A percentile compares a stretch with the other conserved stretches of the same genome.
Conservation (phyloP, 1,140 invertebrate species). For the Drosophila pseudoananassae region DNA sequence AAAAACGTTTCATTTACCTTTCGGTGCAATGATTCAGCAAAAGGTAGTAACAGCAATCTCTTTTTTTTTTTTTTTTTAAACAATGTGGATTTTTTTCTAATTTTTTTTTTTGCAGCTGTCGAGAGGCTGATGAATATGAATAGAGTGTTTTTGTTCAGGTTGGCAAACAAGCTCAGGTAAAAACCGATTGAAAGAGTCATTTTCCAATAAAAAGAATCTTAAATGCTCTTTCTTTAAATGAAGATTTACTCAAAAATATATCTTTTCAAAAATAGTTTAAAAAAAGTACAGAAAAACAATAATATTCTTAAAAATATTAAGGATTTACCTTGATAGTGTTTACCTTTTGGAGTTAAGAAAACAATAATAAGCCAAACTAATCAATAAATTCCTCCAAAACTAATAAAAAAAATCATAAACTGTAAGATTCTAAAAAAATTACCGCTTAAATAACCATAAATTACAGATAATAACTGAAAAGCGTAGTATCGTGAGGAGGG, state of each 20-base stretch:
- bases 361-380: neutral
- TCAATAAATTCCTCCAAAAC: neutral
- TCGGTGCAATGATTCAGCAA: conserved; percentile 43
- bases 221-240: neutral
- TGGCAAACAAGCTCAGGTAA: conserved; percentile 43
- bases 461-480: neutral
- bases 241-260: too few relatives aligned
- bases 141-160: conserved; percentile 33
- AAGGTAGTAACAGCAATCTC: conserved; percentile 19
- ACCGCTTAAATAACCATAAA: neutral
- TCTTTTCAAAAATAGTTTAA: too few relatives aligned
- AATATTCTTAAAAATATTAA: too few relatives aligned
- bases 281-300: too few relatives aligned
- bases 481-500: neutral
- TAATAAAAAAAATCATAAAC: neutral
- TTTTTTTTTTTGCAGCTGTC: conserved; percentile 45
- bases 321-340: too few relatives aligned
- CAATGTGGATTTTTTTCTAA: neutral
- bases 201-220: neutral
- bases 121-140: conserved; percentile 42
- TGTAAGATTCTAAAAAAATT: neutral
- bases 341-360: too few relatives aligned
- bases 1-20: neutral
- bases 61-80: conserved; percentile 3
- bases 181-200: conserved; percentile 11